Conservation (phyloP, 2,888 invertebrate species). For the Tenthredo distinguenda region DNA sequence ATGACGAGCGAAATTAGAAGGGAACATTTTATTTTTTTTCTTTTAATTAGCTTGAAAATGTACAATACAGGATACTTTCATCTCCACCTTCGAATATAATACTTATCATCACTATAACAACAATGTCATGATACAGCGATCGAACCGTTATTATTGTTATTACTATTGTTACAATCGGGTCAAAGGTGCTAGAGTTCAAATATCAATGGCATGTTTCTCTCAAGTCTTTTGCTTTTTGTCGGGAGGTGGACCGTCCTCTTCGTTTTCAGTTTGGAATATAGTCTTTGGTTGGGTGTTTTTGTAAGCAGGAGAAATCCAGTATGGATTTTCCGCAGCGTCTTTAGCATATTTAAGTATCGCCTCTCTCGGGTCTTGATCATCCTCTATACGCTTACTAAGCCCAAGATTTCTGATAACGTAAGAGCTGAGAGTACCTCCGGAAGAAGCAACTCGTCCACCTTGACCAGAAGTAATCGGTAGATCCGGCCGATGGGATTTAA, state of each 20-base stretch:
- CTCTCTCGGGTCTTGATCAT: slow-evolving; percentile 95
- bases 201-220: slow-evolving; percentile 21
- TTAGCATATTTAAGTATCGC: slow-evolving; percentile 97
- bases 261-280: slow-evolving; percentile 84
- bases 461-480: slow-evolving; percentile 93
- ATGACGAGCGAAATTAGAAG: neutral
- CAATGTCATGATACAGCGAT: neutral
- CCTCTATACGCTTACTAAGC: slow-evolving; percentile 93
- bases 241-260: slow-evolving; percentile 79
- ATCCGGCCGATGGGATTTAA: slow-evolving; percentile 91
- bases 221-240: slow-evolving; percentile 80
- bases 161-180: neutral
- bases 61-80: neutral
- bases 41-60: neutral
- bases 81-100: neutral
- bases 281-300: slow-evolving; percentile 92
- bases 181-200: neutral
- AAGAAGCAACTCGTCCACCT: slow-evolving; percentile 96
- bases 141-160: neutral
- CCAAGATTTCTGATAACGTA: slow-evolving; percentile 98
- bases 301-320: slow-evolving; percentile 97
- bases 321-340: slow-evolving; percentile 97
- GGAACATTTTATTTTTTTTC: neutral
- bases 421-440: slow-evolving; percentile 97
- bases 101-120: neutral